Evolutionary conservation across 2,113 vertebrate genomes (phyloP), one percentile per base, ranked within the genome.

Genomic region (Coryphaenoides rupestris): DNA sequence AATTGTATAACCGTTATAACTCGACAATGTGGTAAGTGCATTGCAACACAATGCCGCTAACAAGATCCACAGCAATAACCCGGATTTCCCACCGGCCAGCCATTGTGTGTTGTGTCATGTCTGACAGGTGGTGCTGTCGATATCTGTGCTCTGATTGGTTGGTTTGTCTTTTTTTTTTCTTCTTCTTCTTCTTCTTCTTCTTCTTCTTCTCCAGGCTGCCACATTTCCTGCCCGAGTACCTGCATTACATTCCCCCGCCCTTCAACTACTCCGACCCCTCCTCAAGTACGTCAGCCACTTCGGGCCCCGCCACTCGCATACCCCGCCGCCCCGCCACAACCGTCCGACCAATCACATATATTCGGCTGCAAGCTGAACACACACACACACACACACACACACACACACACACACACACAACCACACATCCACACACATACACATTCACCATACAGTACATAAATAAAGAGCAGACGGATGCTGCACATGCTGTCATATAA

Each of bases 261-360:
- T 88, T 89, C 68, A 87, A 90, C 86, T 87, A 83, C 61, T 66
- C 78, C 0, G 89, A 91, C 68, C 90, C 90, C 0, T 75, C 89
- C 80, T 90, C 56, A 87, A 87, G 7, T 93, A 93, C 80, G 83
- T 76, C 1, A 88, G 77, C 61, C 92, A 93, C 84, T 72, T 75
- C 73, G 89, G 89, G 68, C 90, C 91, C 2, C 82, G 87, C 54
- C 65, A 87, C 67, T 73, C 89, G 45, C 86, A 89, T 73, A 65
- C 76, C 75, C 57, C 86, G 68, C 58, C 65, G 14, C 77, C 82
- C 40, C 66, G 72, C 28, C 86, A 79, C n/a, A 73, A 54, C 33
- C 21, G 7, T 21, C 55, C 65, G 77, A 84, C 88, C 85, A 61
- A 23, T 68, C 10, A 17, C 9, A 21, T 23, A 21, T 33, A 14